phyloP scores from a whole-genome alignment of 2,888 invertebrate genomes.

The Acleris laterana region DNA sequence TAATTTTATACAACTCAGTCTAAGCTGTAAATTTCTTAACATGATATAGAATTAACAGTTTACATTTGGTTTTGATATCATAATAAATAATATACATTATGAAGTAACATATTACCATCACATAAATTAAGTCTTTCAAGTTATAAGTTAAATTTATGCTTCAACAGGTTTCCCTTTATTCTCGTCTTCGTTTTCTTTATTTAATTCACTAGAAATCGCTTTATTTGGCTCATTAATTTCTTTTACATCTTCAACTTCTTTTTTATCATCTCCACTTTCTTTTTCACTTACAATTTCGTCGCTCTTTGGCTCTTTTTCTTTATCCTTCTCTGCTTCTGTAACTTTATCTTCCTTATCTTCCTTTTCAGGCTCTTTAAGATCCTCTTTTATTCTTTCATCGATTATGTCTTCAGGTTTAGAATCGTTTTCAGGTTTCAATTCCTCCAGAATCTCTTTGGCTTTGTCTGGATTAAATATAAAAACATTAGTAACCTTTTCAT shows the following conservation, averaged over 20 bases:
- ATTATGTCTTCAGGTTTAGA: constrained; percentile 2
- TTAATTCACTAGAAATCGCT: constrained; percentile 17
- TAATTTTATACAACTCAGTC: too few species aligned
- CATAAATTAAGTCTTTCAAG: too few species aligned
- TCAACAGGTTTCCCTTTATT: neutral
- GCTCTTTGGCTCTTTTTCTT: neutral
- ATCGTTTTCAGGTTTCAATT: constrained; percentile 40
- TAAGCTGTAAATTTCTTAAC: too few species aligned
- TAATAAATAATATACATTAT: too few species aligned
- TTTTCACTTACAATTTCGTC: neutral
- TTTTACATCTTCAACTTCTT: constrained; percentile 20
- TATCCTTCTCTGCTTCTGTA: neutral
- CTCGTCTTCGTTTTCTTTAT: neutral
- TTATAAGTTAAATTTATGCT: too few species aligned
- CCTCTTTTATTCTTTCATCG: constrained; percentile 16
- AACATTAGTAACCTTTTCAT: constrained; percentile 62
- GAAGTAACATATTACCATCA: too few species aligned
- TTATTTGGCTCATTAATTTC: constrained; percentile 23
- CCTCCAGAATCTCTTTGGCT: constrained; percentile 39
- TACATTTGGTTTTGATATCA: too few species aligned
- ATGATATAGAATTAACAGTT: too few species aligned
- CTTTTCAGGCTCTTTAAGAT: neutral
- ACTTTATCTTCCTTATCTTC: constrained; percentile 1
- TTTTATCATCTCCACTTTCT: constrained; percentile 2
- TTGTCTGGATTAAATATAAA: constrained; percentile 58